These are phyloP conservation scores for Euthynnus affinis DNA, from an alignment of 2,797 vertebrate species.

Conservation along the genomic window DNA sequence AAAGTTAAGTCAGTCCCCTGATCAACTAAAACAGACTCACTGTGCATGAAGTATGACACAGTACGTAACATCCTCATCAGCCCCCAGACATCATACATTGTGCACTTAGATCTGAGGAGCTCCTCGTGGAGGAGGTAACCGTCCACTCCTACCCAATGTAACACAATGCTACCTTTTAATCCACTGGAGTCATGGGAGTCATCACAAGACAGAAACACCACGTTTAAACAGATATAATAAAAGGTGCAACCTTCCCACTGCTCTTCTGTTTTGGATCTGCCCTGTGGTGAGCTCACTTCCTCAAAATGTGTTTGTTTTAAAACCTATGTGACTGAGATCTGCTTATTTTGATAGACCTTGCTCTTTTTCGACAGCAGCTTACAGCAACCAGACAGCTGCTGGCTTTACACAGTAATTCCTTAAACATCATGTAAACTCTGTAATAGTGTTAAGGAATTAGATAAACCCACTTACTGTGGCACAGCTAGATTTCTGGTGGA, in stretches of 20 bases:
- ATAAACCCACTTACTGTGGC: conserved; percentile 11
- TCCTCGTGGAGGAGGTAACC: conserved; percentile 34
- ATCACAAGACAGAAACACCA: conserved; percentile 67
- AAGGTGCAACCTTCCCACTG: conserved; percentile 59
- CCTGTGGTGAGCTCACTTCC: conserved; percentile 60
- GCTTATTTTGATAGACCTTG: conserved; percentile 5
- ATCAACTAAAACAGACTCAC: neutral
- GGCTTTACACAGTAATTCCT: neutral
- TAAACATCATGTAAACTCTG: neutral
- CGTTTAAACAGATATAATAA: conserved; percentile 59
- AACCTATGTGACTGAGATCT: conserved; percentile 19
- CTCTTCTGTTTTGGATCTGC: conserved; percentile 33
- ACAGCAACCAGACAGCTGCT: neutral
- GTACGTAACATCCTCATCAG: neutral
- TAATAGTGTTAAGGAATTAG: conserved; percentile 14
- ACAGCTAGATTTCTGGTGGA: neutral
- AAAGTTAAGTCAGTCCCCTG: neutral
- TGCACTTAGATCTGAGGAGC: conserved; percentile 17
- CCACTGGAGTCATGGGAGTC: conserved; percentile 73
- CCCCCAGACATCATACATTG: conserved; percentile 2
- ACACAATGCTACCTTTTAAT: conserved; percentile 76
- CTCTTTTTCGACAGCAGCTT: neutral
- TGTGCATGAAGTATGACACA: neutral
- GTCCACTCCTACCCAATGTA: conserved; percentile 48
- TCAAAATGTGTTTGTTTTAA: conserved; percentile 39